A percentile compares a stretch with the other conserved stretches of the same genome.
These are phyloP conservation scores for Hylia prasina DNA, from an alignment of 2,113 vertebrate species.

Conservation along the genomic window DNA sequence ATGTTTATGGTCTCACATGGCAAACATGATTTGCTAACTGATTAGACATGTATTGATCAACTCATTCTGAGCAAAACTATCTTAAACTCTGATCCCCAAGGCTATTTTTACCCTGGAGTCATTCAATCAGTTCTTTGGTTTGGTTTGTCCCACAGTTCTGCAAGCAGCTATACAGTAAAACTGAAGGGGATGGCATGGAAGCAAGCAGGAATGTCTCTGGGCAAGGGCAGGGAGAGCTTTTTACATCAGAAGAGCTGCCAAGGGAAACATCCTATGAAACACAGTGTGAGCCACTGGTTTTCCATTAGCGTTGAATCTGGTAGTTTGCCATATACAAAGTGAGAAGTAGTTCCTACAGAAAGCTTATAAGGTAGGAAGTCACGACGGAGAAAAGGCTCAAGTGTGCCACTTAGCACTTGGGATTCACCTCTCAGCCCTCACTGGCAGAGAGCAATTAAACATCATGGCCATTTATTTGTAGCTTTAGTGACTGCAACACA, in stretches of 20 bases:
- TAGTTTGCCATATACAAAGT: background rate
- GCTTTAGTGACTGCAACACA: background rate
- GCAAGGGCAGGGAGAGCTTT: background rate
- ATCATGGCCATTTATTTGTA: background rate
- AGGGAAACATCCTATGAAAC: background rate
- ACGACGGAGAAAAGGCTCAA: background rate
- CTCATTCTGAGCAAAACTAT: background rate
- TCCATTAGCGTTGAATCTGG: background rate
- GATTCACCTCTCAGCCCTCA: too few relatives aligned
- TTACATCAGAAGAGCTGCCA: background rate
- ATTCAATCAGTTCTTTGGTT: background rate
- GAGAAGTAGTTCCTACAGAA: background rate
- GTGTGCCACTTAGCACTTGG: background rate
- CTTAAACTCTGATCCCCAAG: background rate
- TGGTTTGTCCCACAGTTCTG: background rate
- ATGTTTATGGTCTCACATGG: background rate
- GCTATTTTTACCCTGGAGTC: background rate
- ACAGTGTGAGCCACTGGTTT: background rate
- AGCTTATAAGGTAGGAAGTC: background rate
- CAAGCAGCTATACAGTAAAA: background rate
- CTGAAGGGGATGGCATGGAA: background rate
- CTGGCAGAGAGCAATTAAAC: background rate
- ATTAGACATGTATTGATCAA: background rate
- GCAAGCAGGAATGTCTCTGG: background rate
- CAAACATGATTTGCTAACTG: background rate